Evolutionary conservation across 2,113 vertebrate genomes (phyloP), one percentile per base, ranked within the genome.

Genomic region (Carassius auratus): DNA sequence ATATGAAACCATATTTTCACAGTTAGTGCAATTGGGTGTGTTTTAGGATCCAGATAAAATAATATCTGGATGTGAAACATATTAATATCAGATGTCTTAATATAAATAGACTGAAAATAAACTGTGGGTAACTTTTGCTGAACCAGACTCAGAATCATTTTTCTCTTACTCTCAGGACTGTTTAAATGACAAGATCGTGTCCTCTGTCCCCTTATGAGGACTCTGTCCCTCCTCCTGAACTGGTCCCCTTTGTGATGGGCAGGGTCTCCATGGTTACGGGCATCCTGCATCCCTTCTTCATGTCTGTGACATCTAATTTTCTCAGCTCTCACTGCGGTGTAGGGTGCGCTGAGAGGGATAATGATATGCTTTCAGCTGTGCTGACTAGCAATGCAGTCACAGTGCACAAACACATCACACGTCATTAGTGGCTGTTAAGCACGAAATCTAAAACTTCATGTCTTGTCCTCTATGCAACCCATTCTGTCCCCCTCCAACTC

Each of bases 321-420:
- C 90, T 75, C 91, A 90, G 91, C 84, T 87, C 84, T 64, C 62
- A 4, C 55, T 90, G 91, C 91, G 90, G 85, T 88, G 88, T 88
- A 82, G 90, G 76, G 91, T 92, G 91, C 89, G 91, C 85, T 89
- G 89, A 91, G 91, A 88, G 89, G 88, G 87, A 68, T 95, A 94
- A 96, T 95, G 92, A 95, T 94, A 92, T 92, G 93, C 93, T 95
- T 94, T 95, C 94, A 95, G 94, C 52, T 86, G 88, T 88, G 87
- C 90, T 80, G 88, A 88, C 89, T 81, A 84, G 87, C 90, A 91
- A 93, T 93, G 93, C 92, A 92, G 92, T 93, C 91, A 91, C 84
- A 80, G 81, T 85, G 1, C 2, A 89, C 73, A 76, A 76, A 92
- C 89, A 93, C 90, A 94, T 94, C 92, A 93, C 92, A 91, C 88